These are phyloP conservation scores for Tribolium madens DNA, from an alignment of 1,140 invertebrate species.

Conservation along the genomic window DNA sequence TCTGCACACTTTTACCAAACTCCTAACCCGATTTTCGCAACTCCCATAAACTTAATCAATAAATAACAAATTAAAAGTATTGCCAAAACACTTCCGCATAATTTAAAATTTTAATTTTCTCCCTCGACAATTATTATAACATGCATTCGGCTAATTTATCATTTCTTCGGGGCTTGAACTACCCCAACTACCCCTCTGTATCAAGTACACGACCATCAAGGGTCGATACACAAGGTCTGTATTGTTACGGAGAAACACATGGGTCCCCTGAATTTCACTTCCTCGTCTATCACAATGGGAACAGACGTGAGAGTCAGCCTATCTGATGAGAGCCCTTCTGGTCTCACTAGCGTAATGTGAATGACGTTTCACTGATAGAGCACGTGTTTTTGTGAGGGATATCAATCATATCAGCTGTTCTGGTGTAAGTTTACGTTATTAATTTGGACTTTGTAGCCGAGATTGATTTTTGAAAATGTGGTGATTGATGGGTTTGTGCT, in stretches of 20 bases:
- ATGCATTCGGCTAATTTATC: slow-evolving; percentile 4
- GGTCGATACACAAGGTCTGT: slow-evolving; percentile 29
- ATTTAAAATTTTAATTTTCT: slow-evolving; percentile 24
- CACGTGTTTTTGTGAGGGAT: slow-evolving; percentile 34
- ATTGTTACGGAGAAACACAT: slow-evolving; percentile 27
- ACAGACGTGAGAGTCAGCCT: slow-evolving; percentile 30
- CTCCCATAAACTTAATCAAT: neutral
- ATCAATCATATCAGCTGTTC: neutral
- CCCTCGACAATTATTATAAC: slow-evolving; percentile 2
- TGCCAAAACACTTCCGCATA: slow-evolving; percentile 11
- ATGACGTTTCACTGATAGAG: slow-evolving; percentile 38
- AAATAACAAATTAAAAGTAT: slow-evolving; percentile 33
- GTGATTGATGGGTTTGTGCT: slow-evolving; percentile 12
- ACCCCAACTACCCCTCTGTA: slow-evolving; percentile 3
- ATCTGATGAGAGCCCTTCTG: slow-evolving; percentile 28
- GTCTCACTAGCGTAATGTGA: slow-evolving; percentile 20
- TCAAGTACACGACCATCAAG: neutral
- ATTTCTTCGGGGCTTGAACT: neutral
- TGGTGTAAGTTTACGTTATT: slow-evolving; percentile 1
- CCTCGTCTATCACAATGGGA: slow-evolving; percentile 33
- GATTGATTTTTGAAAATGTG: slow-evolving; percentile 3
- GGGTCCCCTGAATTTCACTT: slow-evolving; percentile 16
- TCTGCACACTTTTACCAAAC: neutral
- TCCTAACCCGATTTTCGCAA: neutral
- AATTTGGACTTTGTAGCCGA: neutral